Base-by-base conservation (phyloP, 2,888 invertebrate species). In the Drosophila merina region DNA sequence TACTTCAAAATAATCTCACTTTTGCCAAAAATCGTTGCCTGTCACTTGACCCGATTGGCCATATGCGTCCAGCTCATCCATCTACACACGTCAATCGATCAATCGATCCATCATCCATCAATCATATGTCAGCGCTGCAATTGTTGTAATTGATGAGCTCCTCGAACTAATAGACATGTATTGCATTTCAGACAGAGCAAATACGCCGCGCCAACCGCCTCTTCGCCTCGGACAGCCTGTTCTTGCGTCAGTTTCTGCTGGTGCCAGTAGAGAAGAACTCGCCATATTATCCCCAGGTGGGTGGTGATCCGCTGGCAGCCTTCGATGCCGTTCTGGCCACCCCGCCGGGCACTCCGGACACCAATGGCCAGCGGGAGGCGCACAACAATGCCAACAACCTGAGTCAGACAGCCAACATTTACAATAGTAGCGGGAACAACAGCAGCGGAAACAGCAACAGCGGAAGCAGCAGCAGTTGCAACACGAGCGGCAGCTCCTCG, bases 161-260 rank as follows among this genome's bases (percentile, higher is more conserved):
- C 40, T 42, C 54, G n/a, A 45, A 36, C 36, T 54, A 9, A 52
- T n/a, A 30, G 7, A 28, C 31, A 10, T 59, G 47, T 25, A 60
- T 49, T 47, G 48, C 25, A 52, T 74, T 75, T 51, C 93, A 98
- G 98, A 98, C 97, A 91, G 98, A 98, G 93, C 97, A 97, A 92
- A 96, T 98, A 90, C 95, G 98, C 87, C 94, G 98, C 88, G 96
- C 95, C 63, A 98, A 98, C 92, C 95, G 96, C 86, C 93, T 98
- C 72, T 98, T 97, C 94, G 97, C 97, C 36, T 95, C 97, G 57
- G 98, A 98, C 92, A 98, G 97, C 93, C 94, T 98, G 91, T 98
- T 97, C 93, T 93, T 98, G 88, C 94, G 97, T 79, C 97, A 97
- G 91, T 95, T 94, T 92, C 93, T 98, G 84, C 93, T 97, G 90